Percentiles rank a stretch among this genome's conserved stretches.
Evolutionary conservation across 1,140 invertebrate species (phyloP).

Genomic region (Brachionus rubens): DNA sequence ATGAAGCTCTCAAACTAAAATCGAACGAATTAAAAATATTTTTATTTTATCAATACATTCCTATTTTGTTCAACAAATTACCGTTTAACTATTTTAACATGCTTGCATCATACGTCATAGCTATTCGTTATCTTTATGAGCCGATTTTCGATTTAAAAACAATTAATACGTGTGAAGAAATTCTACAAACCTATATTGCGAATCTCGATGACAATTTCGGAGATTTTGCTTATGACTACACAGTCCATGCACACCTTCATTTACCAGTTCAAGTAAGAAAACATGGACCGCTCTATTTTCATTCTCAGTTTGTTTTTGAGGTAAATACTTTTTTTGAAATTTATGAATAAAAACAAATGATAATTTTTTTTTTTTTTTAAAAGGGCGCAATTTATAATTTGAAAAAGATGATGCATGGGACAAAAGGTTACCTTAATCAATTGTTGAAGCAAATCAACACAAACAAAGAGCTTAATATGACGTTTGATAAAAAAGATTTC

Average conservation of each 20-base stretch:
- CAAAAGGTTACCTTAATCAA: too few relatives aligned
- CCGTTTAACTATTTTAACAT: not conserved
- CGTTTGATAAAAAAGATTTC: too few relatives aligned
- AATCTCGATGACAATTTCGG: not conserved
- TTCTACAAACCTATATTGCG: not conserved
- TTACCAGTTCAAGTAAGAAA: not conserved
- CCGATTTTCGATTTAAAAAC: not conserved
- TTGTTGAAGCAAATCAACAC: too few relatives aligned
- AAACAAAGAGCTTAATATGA: too few relatives aligned
- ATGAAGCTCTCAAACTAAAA: not conserved
- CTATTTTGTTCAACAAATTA: not conserved
- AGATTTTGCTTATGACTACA: not conserved
- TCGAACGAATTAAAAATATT: too few relatives aligned
- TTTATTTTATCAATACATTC: not conserved
- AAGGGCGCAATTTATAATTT: too few relatives aligned
- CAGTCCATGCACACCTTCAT: slow-evolving; percentile 1
- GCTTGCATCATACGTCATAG: not conserved
- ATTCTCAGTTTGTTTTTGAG: slow-evolving; percentile 36
- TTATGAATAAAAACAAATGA: too few relatives aligned
- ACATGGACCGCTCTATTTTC: not conserved
- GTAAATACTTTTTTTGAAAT: too few relatives aligned
- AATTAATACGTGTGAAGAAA: not conserved
- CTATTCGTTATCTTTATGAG: not conserved
- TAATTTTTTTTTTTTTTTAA: too few relatives aligned
- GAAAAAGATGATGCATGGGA: too few relatives aligned